A percentile compares a stretch with the other conserved stretches of the same genome.
Conservation (phyloP, 2,888 invertebrate species). For the Panopea generosa region DNA sequence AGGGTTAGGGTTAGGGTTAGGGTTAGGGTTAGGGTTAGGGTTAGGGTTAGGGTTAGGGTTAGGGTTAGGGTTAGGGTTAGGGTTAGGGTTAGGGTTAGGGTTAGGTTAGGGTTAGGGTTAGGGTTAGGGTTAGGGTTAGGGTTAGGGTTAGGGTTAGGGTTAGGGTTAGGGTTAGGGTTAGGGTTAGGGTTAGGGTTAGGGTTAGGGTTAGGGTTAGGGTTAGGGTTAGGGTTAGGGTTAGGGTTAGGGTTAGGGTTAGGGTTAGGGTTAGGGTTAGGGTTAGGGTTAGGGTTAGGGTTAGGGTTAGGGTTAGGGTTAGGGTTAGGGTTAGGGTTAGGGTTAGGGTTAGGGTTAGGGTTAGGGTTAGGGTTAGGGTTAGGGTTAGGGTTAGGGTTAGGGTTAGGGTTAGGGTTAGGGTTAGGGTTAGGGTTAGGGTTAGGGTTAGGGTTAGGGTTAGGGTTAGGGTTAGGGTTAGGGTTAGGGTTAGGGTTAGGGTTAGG, state of each 20-base stretch:
- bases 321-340: conserved; percentile 58
- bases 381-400: conserved; percentile 60
- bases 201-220: conserved; percentile 66
- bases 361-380: conserved; percentile 66
- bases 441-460: conserved; percentile 62
- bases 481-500: conserved; percentile 60
- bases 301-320: conserved; percentile 55
- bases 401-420: conserved; percentile 63
- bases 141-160: conserved; percentile 56
- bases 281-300: conserved; percentile 62
- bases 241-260: conserved; percentile 66
- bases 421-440: conserved; percentile 64
- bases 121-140: conserved; percentile 49
- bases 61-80: background rate
- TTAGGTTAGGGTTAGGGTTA: conserved; percentile 36
- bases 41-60: conserved; percentile 60
- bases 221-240: conserved; percentile 66
- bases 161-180: conserved; percentile 65
- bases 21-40: conserved; percentile 68
- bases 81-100: conserved; percentile 42
- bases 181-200: conserved; percentile 70
- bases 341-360: conserved; percentile 63
- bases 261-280: conserved; percentile 63
- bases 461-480: conserved; percentile 53
- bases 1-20: conserved; percentile 66